These are phyloP conservation scores for Psix sp. DNA, from an alignment of 1,140 invertebrate genomes.

Conservation along the genomic window DNA sequence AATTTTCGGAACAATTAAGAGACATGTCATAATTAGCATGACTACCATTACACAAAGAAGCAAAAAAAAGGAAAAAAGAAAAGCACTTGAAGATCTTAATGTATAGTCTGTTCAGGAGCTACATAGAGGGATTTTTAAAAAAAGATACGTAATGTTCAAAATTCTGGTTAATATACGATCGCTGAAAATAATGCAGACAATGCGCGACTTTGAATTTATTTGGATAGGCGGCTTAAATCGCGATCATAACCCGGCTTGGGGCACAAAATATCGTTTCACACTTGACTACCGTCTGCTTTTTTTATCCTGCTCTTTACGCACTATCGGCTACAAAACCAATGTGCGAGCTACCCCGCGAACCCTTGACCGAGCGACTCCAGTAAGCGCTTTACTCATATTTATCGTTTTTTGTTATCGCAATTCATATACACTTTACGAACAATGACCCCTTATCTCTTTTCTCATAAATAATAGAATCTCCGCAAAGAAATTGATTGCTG, in stretches of 20 bases:
- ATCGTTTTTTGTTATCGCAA: constrained; percentile 36
- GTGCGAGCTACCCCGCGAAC: constrained; percentile 24
- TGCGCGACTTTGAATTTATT: constrained; percentile 64
- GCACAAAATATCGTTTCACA: constrained; percentile 54
- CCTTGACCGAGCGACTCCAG: constrained; percentile 34
- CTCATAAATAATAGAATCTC: constrained; percentile 32
- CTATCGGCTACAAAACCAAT: constrained; percentile 39
- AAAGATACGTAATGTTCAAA: constrained; percentile 63
- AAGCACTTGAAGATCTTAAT: too few relatives aligned
- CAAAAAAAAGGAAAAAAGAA: too few relatives aligned
- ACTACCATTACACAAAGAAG: too few relatives aligned
- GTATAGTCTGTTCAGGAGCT: too few relatives aligned
- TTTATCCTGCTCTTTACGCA: constrained; percentile 36
- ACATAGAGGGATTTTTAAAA: too few relatives aligned
- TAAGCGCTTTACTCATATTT: constrained; percentile 56
- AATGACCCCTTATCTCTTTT: constrained; percentile 24
- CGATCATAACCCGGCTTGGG: constrained; percentile 55
- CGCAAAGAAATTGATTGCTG: too few relatives aligned
- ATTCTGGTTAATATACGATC: constrained; percentile 56
- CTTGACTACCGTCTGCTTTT: constrained; percentile 40
- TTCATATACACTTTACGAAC: constrained; percentile 26
- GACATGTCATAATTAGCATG: too few relatives aligned
- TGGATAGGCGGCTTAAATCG: constrained; percentile 65
- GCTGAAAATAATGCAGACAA: constrained; percentile 66
- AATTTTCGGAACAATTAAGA: too few relatives aligned